Conservation (phyloP, 2,797 vertebrate species). For the Phoeniculus purpureus region DNA sequence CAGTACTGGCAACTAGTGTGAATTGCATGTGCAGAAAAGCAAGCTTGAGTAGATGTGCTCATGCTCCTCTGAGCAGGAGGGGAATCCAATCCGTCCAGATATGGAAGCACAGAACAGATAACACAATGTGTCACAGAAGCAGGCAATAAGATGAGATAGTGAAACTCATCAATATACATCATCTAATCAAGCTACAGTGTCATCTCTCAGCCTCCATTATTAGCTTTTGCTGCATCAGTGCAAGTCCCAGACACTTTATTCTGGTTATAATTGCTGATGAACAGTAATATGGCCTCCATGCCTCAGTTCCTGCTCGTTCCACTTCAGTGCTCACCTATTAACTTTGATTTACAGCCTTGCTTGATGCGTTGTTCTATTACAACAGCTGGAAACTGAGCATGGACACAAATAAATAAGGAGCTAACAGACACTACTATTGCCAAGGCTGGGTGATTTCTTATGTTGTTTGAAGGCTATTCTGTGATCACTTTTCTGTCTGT, state of each 20-base stretch:
- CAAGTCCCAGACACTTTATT: slow-evolving; percentile 76
- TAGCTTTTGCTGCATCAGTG: slow-evolving; percentile 66
- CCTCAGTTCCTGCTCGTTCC: slow-evolving; percentile 76
- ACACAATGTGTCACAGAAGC: slow-evolving; percentile 71
- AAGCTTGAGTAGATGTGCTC: neutral
- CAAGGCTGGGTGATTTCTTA: slow-evolving; percentile 67
- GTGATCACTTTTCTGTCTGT: neutral
- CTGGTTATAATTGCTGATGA: slow-evolving; percentile 84
- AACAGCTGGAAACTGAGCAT: slow-evolving; percentile 68
- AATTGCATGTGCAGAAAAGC: neutral
- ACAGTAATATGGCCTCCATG: slow-evolving; percentile 78
- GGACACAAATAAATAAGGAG: neutral
- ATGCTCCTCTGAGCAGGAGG: slow-evolving; percentile 35
- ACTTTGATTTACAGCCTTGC: slow-evolving; percentile 84
- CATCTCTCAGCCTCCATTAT: slow-evolving; percentile 70
- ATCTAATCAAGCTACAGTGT: slow-evolving; percentile 55
- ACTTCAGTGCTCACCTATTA: slow-evolving; percentile 77
- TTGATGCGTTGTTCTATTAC: slow-evolving; percentile 77
- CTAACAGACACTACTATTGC: slow-evolving; percentile 74
- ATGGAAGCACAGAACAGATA: slow-evolving; percentile 54
- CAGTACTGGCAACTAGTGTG: neutral
- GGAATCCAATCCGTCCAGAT: slow-evolving; percentile 48
- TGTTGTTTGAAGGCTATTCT: slow-evolving; percentile 48
- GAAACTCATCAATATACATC: slow-evolving; percentile 77
- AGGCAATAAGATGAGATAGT: slow-evolving; percentile 72